Percentiles rank a stretch among this genome's conserved stretches.
These are phyloP conservation scores for Drosophila falleni DNA, from an alignment of 2,888 invertebrate species.

Conservation along the genomic window DNA sequence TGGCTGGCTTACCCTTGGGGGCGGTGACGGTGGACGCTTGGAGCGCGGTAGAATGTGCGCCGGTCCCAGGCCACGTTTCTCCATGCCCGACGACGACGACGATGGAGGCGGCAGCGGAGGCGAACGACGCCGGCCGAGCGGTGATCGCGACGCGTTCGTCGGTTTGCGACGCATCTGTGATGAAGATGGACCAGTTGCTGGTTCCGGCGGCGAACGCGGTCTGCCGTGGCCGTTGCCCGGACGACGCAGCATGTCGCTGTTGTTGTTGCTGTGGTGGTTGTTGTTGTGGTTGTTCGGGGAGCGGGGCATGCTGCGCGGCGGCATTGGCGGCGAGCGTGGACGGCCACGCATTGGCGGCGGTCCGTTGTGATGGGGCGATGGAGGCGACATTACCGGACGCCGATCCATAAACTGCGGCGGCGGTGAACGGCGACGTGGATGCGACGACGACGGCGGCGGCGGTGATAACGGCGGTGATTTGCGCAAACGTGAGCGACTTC, in stretches of 20 bases:
- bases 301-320: constrained; percentile 77
- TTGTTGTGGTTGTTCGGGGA: constrained; percentile 71
- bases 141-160: constrained; percentile 82
- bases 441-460: constrained; percentile 54
- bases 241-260: constrained; percentile 75
- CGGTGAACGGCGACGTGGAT: constrained; percentile 85
- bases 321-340: constrained; percentile 81
- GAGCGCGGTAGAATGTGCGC: constrained; percentile 84
- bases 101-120: constrained; percentile 82
- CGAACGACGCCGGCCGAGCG: constrained; percentile 76
- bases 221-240: constrained; percentile 74
- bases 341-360: constrained; percentile 73
- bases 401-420: constrained; percentile 81
- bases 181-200: constrained; percentile 57
- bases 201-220: constrained; percentile 84
- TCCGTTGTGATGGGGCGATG: constrained; percentile 71
- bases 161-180: constrained; percentile 80
- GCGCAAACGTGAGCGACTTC: constrained; percentile 83
- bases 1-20: constrained; percentile 83
- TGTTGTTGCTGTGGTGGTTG: constrained; percentile 38
- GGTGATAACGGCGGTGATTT: constrained; percentile 85
- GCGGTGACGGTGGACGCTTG: constrained; percentile 85
- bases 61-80: constrained; percentile 74
- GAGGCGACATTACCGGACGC: constrained; percentile 84
- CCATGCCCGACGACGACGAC: constrained; percentile 61